These are phyloP conservation scores for Epinotia ramella DNA, from an alignment of 2,888 invertebrate genomes.

Conservation along the genomic window DNA sequence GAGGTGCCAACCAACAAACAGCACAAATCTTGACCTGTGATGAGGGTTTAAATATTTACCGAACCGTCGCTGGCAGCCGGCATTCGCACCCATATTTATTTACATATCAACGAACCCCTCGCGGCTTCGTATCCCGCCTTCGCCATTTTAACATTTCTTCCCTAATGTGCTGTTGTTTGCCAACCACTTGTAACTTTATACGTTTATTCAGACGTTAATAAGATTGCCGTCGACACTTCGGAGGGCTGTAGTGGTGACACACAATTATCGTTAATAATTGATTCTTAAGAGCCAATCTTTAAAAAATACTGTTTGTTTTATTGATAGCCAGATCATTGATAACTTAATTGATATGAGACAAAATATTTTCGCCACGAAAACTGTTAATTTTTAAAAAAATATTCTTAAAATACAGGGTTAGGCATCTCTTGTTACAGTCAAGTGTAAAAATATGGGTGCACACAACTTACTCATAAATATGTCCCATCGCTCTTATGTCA, in stretches of 20 bases:
- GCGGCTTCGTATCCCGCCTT: slow-evolving; percentile 15
- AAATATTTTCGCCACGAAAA: too few species aligned
- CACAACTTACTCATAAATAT: too few species aligned
- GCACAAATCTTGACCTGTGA: slow-evolving; percentile 48
- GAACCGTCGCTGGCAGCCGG: slow-evolving; percentile 52
- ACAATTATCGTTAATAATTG: slow-evolving; percentile 15
- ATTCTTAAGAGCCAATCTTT: slow-evolving; percentile 3
- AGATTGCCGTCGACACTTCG: slow-evolving; percentile 25
- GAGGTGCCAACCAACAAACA: slow-evolving; percentile 15
- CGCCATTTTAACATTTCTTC: slow-evolving; percentile 42
- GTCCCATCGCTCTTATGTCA: too few species aligned
- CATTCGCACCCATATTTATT: slow-evolving; percentile 71
- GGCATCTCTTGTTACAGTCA: too few species aligned
- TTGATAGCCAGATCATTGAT: too few species aligned
- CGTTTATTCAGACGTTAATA: slow-evolving; percentile 45
- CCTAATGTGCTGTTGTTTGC: slow-evolving; percentile 56
- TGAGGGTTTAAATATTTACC: slow-evolving; percentile 53
- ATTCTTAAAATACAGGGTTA: too few species aligned
- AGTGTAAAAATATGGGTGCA: too few species aligned
- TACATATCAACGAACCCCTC: slow-evolving; percentile 65
- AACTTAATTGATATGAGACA: too few species aligned
- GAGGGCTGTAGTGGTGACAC: slow-evolving; percentile 17
- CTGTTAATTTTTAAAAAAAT: too few species aligned
- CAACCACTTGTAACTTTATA: slow-evolving; percentile 56
- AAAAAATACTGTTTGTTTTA: not conserved